Base-by-base conservation (phyloP, 1,140 invertebrate species). In the Sipha flava region DNA sequence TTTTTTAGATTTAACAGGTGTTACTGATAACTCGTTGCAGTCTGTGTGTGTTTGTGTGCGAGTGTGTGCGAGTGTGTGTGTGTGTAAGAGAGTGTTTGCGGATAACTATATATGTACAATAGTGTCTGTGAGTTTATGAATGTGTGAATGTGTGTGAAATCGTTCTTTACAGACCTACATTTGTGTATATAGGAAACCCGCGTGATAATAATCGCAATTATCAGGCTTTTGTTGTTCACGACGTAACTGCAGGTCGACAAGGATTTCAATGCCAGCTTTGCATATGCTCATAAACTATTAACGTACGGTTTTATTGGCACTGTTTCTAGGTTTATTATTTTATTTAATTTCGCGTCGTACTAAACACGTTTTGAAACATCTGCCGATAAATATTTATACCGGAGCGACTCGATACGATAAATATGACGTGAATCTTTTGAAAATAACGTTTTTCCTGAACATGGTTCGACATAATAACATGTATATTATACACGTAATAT, bases 1-100 rank as follows among this genome's bases (percentile, higher is more conserved):
- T 23, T n/a, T 23, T 68, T 43, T 68, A 68, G 64, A 68, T 68
- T 68, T 68, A 68, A 68, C 64, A 68, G 64, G 64, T 68, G 64
- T 68, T 68, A 43, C 21, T 26, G 12, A 66, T 66, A 40, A 62
- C 26, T 57, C 29, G n/a, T 37, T 21, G 18, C 18, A 23, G 5
- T 31, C 1, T 57, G 29, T 18, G 4, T 16, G 2, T 18, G 18
- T 3, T 16, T n/a, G n/a, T n/a, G n/a, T n/a, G n/a, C n/a, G n/a
- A n/a, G 26, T 29, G 12, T 29, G 54, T 29, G 23, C 10, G 57
- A 16, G 16, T n/a, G 57, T 6, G 16, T 34, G 16, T 31, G 5
- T 31, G 14, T 3, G 52, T 7, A 29, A 31, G 57, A 34, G 18
- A 62, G 18, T 29, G 12, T 29, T 23, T 29, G 23, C 10, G 57